Conservation (phyloP, 2,797 vertebrate genomes). For the Sparus aurata region DNA sequence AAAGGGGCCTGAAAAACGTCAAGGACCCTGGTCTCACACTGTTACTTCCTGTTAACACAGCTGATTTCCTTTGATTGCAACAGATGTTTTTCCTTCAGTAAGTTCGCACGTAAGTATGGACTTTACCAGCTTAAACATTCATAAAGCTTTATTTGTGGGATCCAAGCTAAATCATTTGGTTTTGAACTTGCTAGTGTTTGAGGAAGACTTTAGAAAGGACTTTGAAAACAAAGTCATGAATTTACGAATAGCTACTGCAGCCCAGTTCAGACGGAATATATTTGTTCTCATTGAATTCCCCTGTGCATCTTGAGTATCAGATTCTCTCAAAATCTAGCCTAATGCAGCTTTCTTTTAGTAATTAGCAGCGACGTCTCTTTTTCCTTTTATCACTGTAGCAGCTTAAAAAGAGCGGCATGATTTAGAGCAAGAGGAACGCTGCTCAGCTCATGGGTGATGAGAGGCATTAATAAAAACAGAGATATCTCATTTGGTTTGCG, state of each 20-base stretch:
- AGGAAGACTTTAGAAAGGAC: background rate
- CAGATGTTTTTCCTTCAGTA: too few relatives aligned
- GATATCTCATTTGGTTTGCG: background rate
- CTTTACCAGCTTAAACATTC: too few relatives aligned
- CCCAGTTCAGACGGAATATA: background rate
- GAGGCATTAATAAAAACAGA: constrained; percentile 16
- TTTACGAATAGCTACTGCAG: background rate
- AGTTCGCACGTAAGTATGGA: too few relatives aligned
- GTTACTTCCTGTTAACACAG: too few relatives aligned
- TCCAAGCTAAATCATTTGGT: background rate
- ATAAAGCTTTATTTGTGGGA: background rate
- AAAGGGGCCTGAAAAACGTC: too few relatives aligned
- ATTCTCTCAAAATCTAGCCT: background rate
- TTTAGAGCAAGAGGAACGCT: background rate
- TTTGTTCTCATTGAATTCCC: background rate
- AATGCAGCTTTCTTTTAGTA: background rate
- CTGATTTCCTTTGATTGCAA: too few relatives aligned
- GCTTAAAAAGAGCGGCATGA: background rate
- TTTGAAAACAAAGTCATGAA: background rate
- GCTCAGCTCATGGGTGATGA: background rate
- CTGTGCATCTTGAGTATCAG: background rate
- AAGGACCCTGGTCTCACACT: too few relatives aligned
- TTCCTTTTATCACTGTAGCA: background rate
- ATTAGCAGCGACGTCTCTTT: background rate
- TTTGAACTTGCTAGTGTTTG: background rate